These are phyloP conservation scores for Cephus pygmeus DNA, from an alignment of 2,888 invertebrate genomes.

Conservation along the genomic window DNA sequence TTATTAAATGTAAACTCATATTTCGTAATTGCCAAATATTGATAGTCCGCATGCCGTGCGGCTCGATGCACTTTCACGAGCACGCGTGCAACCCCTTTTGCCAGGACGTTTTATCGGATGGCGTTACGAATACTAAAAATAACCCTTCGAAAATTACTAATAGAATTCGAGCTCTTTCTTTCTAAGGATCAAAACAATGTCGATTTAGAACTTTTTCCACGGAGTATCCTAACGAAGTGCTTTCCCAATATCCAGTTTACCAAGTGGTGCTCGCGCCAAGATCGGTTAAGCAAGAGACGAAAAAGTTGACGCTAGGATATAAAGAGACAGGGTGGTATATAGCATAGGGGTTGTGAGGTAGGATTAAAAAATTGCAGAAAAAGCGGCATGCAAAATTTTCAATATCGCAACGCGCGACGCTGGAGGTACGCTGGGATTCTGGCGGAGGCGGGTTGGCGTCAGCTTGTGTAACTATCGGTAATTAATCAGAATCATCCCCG, in stretches of 20 bases:
- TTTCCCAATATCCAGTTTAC: background rate
- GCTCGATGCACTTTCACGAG: conserved; percentile 31
- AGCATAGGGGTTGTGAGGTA: background rate
- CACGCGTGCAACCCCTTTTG: conserved; percentile 20
- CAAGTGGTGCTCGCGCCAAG: background rate
- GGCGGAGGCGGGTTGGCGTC: conserved; percentile 48
- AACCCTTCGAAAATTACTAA: background rate
- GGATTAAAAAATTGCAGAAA: background rate
- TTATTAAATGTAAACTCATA: conserved; percentile 65
- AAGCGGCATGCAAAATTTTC: conserved; percentile 23
- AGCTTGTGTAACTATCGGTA: conserved; percentile 65
- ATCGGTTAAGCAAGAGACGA: background rate
- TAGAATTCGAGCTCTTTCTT: background rate
- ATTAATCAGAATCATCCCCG: conserved; percentile 66
- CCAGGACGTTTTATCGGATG: conserved; percentile 34
- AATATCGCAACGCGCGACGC: conserved; percentile 32
- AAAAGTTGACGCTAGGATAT: background rate
- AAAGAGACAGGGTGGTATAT: background rate
- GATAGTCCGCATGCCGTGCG: conserved; percentile 48
- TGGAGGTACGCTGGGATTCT: conserved; percentile 21
- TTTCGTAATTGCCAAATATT: conserved; percentile 65
- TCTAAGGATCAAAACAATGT: background rate
- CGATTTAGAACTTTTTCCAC: background rate
- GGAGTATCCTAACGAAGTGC: background rate
- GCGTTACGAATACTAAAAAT: background rate